Percentiles rank a stretch among this genome's conserved stretches.
phyloP scores from a whole-genome alignment of 2,888 invertebrate genomes.

The Gymnocheta viridis region DNA sequence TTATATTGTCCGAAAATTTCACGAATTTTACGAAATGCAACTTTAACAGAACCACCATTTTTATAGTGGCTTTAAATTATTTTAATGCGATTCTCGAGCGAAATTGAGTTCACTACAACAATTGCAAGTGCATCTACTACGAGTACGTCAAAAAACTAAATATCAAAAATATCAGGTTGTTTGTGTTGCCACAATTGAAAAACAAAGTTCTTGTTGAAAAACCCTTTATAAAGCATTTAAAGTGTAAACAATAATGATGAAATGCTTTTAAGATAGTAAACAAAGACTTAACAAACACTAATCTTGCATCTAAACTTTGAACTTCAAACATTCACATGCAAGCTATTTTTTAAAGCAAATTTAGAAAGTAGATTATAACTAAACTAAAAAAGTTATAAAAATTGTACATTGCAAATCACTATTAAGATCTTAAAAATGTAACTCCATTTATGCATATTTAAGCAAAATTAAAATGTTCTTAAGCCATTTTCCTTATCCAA shows the following conservation, averaged over 20 bases:
- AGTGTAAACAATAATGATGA: conserved; percentile 34
- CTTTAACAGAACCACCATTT: no score
- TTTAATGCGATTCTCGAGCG: no score
- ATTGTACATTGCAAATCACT: conserved; percentile 28
- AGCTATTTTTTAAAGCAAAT: background rate
- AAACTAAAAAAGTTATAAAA: conserved; percentile 49
- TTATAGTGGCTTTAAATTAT: no score
- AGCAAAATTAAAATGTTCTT: conserved; percentile 9
- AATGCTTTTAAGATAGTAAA: conserved; percentile 43
- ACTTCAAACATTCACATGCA: conserved; percentile 15
- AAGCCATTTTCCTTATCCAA: conserved; percentile 17
- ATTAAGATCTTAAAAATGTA: conserved; percentile 26
- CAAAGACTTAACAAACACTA: background rate
- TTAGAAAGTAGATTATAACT: conserved; percentile 37
- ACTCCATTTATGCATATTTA: conserved; percentile 43
- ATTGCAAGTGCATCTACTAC: no score
- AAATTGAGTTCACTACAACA: no score
- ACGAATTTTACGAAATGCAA: no score
- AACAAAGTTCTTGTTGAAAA: no score
- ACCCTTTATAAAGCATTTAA: background rate
- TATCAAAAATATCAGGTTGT: no score
- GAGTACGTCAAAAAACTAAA: no score
- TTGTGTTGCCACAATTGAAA: no score
- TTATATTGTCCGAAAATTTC: no score
- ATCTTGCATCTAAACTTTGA: conserved; percentile 48